Conservation (phyloP, 2,797 vertebrate genomes). For the Lepilemur ruficaudatus region DNA sequence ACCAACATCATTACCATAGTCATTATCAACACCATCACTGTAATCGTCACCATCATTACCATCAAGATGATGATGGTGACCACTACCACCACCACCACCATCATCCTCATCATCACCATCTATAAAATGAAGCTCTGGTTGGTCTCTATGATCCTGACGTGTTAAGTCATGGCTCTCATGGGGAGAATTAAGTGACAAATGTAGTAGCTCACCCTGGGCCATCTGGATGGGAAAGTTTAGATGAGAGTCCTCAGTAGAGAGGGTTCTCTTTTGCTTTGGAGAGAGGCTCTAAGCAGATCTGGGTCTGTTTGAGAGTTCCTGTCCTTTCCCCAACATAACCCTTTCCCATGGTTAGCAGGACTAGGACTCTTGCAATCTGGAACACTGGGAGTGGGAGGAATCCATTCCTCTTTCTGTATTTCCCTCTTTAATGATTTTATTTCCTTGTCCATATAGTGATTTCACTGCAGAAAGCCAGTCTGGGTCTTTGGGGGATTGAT, state of each 20-base stretch:
- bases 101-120: neutral
- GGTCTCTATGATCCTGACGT: neutral
- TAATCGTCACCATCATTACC: neutral
- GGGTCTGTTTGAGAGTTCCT: neutral
- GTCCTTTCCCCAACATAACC: neutral
- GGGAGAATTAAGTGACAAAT: neutral
- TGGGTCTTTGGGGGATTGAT: neutral
- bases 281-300: neutral
- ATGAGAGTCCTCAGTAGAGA: neutral
- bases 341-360: neutral
- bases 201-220: neutral
- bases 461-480: constrained; percentile 2
- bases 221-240: neutral
- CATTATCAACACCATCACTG: neutral
- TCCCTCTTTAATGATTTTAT: neutral
- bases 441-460: neutral
- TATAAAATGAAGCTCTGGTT: neutral
- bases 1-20: neutral
- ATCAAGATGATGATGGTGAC: neutral
- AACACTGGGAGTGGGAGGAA: no score
- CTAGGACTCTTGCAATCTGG: neutral
- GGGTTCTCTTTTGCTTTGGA: neutral
- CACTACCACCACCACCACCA: no score
- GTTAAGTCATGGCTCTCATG: neutral
- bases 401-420: neutral